Conservation (phyloP, 2,888 invertebrate species). For the Thecocarcelia acutangulata region DNA sequence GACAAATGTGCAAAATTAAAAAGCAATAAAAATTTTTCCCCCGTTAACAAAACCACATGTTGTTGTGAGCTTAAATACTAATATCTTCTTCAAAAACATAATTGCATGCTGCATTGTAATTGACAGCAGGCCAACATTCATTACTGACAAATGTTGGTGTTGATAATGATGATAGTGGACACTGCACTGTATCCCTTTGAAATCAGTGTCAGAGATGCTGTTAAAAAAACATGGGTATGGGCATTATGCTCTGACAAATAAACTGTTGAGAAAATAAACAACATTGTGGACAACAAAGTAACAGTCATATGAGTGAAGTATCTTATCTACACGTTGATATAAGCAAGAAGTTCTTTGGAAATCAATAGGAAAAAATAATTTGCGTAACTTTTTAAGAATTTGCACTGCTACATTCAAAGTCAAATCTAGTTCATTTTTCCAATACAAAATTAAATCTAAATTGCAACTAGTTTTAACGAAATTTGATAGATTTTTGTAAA, state of each 20-base stretch:
- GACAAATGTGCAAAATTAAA: not conserved
- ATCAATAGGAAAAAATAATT: too few species aligned
- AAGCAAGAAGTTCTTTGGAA: too few species aligned
- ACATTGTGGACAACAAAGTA: not conserved
- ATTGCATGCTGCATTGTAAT: conserved; percentile 29
- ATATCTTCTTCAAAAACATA: conserved; percentile 20
- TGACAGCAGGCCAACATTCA: conserved; percentile 27
- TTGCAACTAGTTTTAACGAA: too few species aligned
- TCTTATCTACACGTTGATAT: too few species aligned
- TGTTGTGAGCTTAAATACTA: conserved; percentile 6
- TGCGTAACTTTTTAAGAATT: too few species aligned
- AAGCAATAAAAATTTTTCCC: not conserved
- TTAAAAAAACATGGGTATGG: not conserved
- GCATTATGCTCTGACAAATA: not conserved
- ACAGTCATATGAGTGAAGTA: not conserved
- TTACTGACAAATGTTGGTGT: not conserved
- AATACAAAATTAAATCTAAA: too few species aligned
- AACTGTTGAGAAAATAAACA: conserved; percentile 10
- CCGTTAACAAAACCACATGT: not conserved
- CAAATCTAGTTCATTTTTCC: too few species aligned
- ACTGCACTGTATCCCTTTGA: conserved; percentile 5
- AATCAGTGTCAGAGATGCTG: not conserved
- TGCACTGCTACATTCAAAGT: too few species aligned
- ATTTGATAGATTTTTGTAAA: too few species aligned
- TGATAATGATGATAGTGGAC: not conserved